Evolutionary conservation across 2,888 invertebrate species (phyloP).

Genomic region (Agrochola lota): DNA sequence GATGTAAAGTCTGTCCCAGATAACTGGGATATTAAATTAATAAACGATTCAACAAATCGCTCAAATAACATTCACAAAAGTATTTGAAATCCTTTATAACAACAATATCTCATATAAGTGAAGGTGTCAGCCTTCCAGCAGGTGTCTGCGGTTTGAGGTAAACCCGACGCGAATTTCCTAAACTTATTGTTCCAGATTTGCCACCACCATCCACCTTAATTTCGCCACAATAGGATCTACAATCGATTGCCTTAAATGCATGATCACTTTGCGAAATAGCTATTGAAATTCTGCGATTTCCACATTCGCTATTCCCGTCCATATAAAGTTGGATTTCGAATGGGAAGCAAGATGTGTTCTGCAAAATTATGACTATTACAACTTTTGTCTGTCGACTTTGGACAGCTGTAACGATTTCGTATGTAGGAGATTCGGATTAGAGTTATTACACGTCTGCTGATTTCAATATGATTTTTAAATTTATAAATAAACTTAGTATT

Average conservation of each 20-base stretch:
- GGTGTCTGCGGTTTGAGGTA: conserved; percentile 82
- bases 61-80: conserved; percentile 54
- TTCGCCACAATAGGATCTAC: conserved; percentile 34
- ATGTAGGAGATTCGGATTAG: conserved; percentile 59
- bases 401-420: conserved; percentile 69
- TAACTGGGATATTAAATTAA: conserved; percentile 1
- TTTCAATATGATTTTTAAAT: conserved; percentile 1
- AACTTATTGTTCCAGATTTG: conserved; percentile 57
- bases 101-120: conserved; percentile 77
- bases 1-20: not conserved
- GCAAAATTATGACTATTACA: conserved; percentile 65
- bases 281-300: conserved; percentile 67
- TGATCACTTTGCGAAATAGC: conserved; percentile 60
- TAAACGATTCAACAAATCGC: not conserved
- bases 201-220: conserved; percentile 41
- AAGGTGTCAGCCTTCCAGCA: conserved; percentile 78
- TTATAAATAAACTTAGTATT: too few species aligned
- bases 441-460: conserved; percentile 21
- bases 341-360: conserved; percentile 33
- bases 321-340: conserved; percentile 67
- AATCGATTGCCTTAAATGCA: conserved; percentile 38
- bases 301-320: conserved; percentile 64
- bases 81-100: conserved; percentile 71
- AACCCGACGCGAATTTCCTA: conserved; percentile 68
- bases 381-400: conserved; percentile 69